phyloP scores from a whole-genome alignment of 2,888 invertebrate species.

The Mechanitis mazaeus region DNA sequence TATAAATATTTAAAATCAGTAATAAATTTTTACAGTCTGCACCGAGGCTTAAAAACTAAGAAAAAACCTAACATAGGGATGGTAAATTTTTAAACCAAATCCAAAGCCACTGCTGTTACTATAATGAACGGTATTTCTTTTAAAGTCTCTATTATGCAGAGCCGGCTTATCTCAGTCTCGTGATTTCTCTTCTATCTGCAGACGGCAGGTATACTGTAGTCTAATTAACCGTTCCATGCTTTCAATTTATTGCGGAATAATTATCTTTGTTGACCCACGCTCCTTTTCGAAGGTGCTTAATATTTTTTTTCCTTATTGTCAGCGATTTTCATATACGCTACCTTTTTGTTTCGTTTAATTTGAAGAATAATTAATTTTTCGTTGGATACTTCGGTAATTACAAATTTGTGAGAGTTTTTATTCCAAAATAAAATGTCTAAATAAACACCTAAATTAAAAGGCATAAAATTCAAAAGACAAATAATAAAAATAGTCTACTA shows the following conservation, averaged over 20 bases:
- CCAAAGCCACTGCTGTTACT: constrained; percentile 16
- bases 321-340: constrained; percentile 42
- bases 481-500: too few relatives aligned
- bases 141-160: constrained; percentile 51
- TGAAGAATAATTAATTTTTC: not conserved
- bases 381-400: not conserved
- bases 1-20: not conserved
- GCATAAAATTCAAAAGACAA: not conserved
- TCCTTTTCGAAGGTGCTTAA: constrained; percentile 48
- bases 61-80: constrained; percentile 2
- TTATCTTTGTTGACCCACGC: constrained; percentile 69
- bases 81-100: constrained; percentile 4
- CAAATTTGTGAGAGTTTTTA: too few relatives aligned
- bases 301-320: constrained; percentile 48
- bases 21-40: not conserved
- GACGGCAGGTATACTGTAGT: constrained; percentile 40
- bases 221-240: constrained; percentile 55
- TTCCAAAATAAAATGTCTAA: too few relatives aligned
- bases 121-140: constrained; percentile 48
- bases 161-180: constrained; percentile 45
- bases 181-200: constrained; percentile 49
- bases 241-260: constrained; percentile 60
- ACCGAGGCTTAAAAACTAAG: constrained; percentile 5
- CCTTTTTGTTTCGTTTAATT: not conserved
- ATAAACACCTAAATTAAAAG: too few relatives aligned